Base-by-base conservation (phyloP, 2,888 invertebrate species). In the Synergus japonicus region DNA sequence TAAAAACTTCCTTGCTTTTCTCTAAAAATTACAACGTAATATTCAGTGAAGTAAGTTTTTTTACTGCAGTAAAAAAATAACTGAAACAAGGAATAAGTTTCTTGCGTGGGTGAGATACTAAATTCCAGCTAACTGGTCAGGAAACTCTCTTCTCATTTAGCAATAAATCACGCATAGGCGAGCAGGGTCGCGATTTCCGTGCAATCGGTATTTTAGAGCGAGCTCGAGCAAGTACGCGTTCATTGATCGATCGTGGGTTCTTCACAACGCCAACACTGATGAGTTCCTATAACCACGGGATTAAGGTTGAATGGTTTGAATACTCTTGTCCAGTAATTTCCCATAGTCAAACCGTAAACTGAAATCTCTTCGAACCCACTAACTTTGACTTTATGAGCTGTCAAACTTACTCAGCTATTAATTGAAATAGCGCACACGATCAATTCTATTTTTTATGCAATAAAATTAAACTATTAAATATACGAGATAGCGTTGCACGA, bases 161-260 rank as follows among this genome's bases (percentile, higher is more conserved):
- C 73, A 73, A 73, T 73, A 73, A 73, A 73, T 73, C 73, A 73
- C 73, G 73, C 73, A 73, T 73, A 73, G 73, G n/a, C 73, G 73
- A 73, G 73, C 73, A 54, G 73, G n/a, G 54, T 73, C 54, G 54
- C 54, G 73, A 54, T 73, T 73, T 73, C 73, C 54, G 54, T 73
- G 54, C 73, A 54, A 73, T 73, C 54, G 73, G 54, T 49, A 69
- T 69, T 69, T 49, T 22, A 69, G 69, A 29, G 69, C n/a, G 46
- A 49, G 46, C 15, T 73, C 73, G 41, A 73, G 49, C 73, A 73
- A 73, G 73, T 73, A 73, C 73, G 73, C 73, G 73, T 9, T 73
- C 49, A 73, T 54, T n/a, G 73, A 73, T 73, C 73, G 73, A 73
- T 73, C 73, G 29, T 73, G n/a, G 73, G 54, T 73, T 73, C 73